Evolutionary conservation across 1,140 invertebrate species (phyloP).

Genomic region (Trichonephila clavipes): DNA sequence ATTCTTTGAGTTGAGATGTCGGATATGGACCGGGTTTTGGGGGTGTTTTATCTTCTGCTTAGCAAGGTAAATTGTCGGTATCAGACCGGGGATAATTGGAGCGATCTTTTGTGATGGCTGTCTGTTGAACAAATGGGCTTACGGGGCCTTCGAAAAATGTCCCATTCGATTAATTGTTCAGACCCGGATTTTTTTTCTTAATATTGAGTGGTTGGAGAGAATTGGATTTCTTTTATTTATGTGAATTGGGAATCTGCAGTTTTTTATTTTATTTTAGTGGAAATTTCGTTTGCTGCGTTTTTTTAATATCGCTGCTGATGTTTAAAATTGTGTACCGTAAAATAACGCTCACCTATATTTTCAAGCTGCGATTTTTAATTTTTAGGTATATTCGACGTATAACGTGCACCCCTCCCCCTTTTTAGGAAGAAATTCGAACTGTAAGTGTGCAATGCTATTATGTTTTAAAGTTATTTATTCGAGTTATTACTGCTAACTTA

Average conservation of each 20-base stretch:
- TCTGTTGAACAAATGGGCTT: constrained; percentile 19
- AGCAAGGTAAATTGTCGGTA: constrained; percentile 40
- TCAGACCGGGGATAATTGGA: constrained; percentile 24
- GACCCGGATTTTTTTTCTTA: background rate
- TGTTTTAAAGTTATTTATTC: too few relatives aligned
- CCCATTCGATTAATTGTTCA: background rate
- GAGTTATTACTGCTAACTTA: too few relatives aligned
- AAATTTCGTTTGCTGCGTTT: background rate
- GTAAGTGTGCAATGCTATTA: too few relatives aligned
- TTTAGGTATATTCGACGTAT: too few relatives aligned
- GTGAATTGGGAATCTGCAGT: too few relatives aligned
- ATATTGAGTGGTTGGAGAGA: background rate
- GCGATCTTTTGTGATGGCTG: background rate
- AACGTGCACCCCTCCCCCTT: too few relatives aligned
- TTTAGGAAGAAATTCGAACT: too few relatives aligned
- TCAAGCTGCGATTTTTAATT: too few relatives aligned
- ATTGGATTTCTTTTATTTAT: background rate
- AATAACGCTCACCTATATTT: too few relatives aligned
- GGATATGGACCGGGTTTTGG: constrained; percentile 31
- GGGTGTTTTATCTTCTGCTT: constrained; percentile 54
- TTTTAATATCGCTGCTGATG: too few relatives aligned
- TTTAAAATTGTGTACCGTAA: too few relatives aligned
- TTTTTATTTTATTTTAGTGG: too few relatives aligned
- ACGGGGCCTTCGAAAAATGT: background rate
- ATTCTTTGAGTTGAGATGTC: constrained; percentile 31